A percentile compares a stretch with the other conserved stretches of the same genome.
Evolutionary conservation across 2,888 invertebrate genomes (phyloP).

Genomic region (Volucella bombylans): DNA sequence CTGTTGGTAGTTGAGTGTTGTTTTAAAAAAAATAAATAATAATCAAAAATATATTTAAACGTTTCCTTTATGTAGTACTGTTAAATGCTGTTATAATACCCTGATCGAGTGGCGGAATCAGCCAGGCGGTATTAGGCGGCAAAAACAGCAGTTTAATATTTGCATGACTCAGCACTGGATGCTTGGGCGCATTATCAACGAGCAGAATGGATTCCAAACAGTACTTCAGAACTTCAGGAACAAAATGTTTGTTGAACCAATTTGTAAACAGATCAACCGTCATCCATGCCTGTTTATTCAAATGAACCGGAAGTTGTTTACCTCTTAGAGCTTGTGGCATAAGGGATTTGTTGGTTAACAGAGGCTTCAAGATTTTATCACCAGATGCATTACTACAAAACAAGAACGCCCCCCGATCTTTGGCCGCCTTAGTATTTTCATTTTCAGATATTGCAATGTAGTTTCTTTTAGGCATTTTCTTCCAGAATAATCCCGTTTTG

Average conservation of each 20-base stretch:
- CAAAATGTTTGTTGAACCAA: background rate
- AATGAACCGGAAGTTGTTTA: background rate
- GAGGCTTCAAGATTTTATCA: background rate
- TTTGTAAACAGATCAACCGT: background rate
- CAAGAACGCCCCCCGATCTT: background rate
- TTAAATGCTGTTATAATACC: background rate
- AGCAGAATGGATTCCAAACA: no score
- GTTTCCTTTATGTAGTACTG: background rate
- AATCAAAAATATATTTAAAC: background rate
- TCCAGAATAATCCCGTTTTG: background rate
- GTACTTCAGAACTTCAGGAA: background rate
- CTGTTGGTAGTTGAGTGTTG: no score
- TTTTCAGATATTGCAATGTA: background rate
- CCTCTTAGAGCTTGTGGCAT: background rate
- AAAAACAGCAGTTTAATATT: background rate
- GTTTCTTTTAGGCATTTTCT: no score
- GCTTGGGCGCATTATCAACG: no score
- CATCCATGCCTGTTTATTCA: background rate
- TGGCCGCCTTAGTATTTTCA: background rate
- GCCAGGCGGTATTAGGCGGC: background rate
- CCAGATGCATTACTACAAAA: background rate
- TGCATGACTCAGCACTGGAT: no score
- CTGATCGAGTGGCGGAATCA: background rate
- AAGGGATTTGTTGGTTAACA: background rate
- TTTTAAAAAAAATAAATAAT: no score